These are phyloP conservation scores for Luperina testacea DNA, from an alignment of 2,888 invertebrate species.

Conservation along the genomic window DNA sequence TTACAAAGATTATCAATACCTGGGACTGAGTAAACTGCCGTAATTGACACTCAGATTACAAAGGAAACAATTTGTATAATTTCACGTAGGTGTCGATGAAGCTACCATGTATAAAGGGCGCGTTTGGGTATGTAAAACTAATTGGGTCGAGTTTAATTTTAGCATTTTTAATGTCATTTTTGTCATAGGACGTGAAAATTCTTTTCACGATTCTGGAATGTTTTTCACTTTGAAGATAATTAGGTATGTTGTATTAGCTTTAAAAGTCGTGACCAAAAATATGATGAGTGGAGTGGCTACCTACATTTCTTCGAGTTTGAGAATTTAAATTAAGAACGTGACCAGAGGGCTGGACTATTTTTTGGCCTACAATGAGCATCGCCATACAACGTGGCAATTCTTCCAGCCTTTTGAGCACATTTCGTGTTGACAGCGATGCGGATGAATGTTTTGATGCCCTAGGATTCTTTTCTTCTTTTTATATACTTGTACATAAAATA, in stretches of 20 bases:
- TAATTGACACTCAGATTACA: conserved; percentile 51
- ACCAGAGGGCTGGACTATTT: too few relatives aligned
- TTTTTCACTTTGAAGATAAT: not conserved
- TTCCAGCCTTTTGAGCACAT: too few relatives aligned
- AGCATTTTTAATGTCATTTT: conserved; percentile 4
- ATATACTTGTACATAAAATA: too few relatives aligned
- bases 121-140: not conserved
- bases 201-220: not conserved
- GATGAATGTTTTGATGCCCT: too few relatives aligned
- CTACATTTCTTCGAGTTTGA: not conserved
- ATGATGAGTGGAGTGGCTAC: not conserved
- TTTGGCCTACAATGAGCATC: too few relatives aligned
- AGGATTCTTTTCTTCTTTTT: too few relatives aligned
- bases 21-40: conserved; percentile 12
- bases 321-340: not conserved
- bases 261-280: not conserved
- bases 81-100: conserved; percentile 18
- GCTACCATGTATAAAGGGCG: conserved; percentile 1
- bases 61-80: conserved; percentile 26
- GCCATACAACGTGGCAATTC: too few relatives aligned
- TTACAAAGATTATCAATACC: conserved; percentile 40
- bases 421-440: too few relatives aligned
- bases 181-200: not conserved
- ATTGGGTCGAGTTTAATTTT: conserved; percentile 35
- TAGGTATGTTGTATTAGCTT: not conserved